Base-by-base conservation (phyloP, 2,888 invertebrate species). In the Meiosimyza decipiens region DNA sequence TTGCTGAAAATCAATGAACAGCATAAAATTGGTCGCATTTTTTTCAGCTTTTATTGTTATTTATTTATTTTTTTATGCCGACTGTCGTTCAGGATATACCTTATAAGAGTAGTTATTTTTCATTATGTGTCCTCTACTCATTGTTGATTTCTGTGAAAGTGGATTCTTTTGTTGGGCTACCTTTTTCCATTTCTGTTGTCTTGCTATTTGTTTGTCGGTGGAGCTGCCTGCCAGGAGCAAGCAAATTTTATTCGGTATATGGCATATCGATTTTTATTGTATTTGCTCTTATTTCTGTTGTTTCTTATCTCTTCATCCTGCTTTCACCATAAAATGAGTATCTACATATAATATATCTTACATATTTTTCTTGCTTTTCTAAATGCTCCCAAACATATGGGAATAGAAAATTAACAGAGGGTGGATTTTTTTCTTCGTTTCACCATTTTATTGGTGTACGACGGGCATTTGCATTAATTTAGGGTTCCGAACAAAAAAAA, bases 101-200 rank as follows among this genome's bases (percentile, higher is more conserved):
- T 9, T 40, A 28, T 28, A 28, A 2, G 28, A 28, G 40, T 40
- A 40, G 40, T 40, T 40, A 40, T 40, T 40, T 9, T 9, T 40
- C 40, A 40, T 40, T 6, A 40, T 40, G 3, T 40, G 40, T 40
- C 40, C 40, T 40, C 0, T 28, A 18, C 13, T 51, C 13, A 47
- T 59, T 59, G 68, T 59, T 59, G 68, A 68, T 59, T 67, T 59
- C 9, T 49, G 59, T 22, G 40, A 68, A 68, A 68, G 68, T 68
- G 68, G 59, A 68, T 57, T 49, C 68, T 28, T 59, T 59, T 57
- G 47, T 54, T 15, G 40, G 11, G 15, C 59, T 33, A 60, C n/a
- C 62, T 40, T 11, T 33, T 12, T 40, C 40, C 40, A 40, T 40
- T 40, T 15, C 16, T 16, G 40, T 62, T 40, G 62, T 50, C 64